A percentile compares a stretch with the other conserved stretches of the same genome.
phyloP scores from a whole-genome alignment of 2,888 invertebrate species.

The Opisthograptis luteolata region DNA sequence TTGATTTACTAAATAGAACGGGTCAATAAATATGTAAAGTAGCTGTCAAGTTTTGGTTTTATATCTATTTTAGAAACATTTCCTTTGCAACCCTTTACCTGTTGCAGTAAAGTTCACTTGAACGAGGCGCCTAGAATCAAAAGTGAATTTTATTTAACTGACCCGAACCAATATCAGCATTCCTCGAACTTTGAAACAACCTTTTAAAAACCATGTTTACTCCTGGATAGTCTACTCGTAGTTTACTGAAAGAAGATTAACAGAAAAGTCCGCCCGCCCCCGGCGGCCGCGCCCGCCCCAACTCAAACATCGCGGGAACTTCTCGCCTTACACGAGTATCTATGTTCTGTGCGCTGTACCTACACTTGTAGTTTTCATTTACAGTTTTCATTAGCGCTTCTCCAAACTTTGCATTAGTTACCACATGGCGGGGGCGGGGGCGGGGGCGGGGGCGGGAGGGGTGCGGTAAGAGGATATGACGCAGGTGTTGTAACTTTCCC shows the following conservation, averaged over 20 bases:
- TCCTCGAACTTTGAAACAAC: neutral
- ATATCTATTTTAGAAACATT: no score
- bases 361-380: slow-evolving; percentile 7
- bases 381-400: slow-evolving; percentile 20
- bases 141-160: no score
- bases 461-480: neutral
- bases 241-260: slow-evolving; percentile 10
- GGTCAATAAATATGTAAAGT: no score
- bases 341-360: neutral
- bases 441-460: neutral
- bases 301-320: slow-evolving; percentile 7
- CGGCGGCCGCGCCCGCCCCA: neutral
- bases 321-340: slow-evolving; percentile 2
- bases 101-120: no score
- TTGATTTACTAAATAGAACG: no score
- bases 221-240: neutral
- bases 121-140: no score
- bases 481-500: slow-evolving; percentile 8
- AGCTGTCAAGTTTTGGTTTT: no score
- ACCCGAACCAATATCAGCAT: no score
- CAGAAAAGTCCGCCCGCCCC: neutral
- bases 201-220: slow-evolving; percentile 4
- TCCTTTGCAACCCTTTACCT: no score
- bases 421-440: neutral
- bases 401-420: slow-evolving; percentile 12